Percentiles rank a stretch among this genome's conserved stretches.
Evolutionary conservation across 1,140 invertebrate genomes (phyloP).

Genomic region (Apis dorsata): DNA sequence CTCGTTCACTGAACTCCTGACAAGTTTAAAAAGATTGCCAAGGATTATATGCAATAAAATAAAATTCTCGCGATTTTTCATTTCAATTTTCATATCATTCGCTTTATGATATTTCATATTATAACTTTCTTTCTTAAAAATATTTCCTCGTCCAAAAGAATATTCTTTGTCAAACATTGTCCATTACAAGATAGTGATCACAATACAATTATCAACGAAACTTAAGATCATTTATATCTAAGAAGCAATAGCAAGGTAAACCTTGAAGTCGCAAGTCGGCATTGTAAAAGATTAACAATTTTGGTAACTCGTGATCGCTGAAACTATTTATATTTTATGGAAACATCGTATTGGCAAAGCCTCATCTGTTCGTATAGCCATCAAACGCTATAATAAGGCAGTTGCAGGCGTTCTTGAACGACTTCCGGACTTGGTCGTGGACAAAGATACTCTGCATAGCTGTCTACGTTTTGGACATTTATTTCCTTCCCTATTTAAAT

Average conservation of each 20-base stretch:
- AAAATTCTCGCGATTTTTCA: no score
- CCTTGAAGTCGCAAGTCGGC: not conserved
- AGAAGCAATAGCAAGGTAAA: no score
- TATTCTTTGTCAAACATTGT: no score
- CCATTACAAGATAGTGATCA: no score
- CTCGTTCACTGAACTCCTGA: no score
- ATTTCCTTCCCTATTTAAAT: conserved; percentile 51
- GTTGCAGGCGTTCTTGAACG: conserved; percentile 59
- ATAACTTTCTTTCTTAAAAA: no score
- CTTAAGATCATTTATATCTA: no score
- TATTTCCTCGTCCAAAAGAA: no score
- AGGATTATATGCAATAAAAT: no score
- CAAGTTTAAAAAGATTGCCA: no score
- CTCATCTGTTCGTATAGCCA: not conserved
- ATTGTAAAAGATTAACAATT: not conserved
- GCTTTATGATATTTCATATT: no score
- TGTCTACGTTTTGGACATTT: conserved; percentile 49
- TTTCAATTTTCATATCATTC: no score
- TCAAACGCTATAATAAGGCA: not conserved
- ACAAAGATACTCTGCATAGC: conserved; percentile 40
- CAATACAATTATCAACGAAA: not conserved
- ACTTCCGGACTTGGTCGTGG: conserved; percentile 48
- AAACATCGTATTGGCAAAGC: conserved; percentile 4
- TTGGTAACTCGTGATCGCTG: not conserved
- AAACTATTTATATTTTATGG: not conserved